Conservation (phyloP, 2,797 vertebrate genomes). For the Hypotaenidia philippensis region DNA sequence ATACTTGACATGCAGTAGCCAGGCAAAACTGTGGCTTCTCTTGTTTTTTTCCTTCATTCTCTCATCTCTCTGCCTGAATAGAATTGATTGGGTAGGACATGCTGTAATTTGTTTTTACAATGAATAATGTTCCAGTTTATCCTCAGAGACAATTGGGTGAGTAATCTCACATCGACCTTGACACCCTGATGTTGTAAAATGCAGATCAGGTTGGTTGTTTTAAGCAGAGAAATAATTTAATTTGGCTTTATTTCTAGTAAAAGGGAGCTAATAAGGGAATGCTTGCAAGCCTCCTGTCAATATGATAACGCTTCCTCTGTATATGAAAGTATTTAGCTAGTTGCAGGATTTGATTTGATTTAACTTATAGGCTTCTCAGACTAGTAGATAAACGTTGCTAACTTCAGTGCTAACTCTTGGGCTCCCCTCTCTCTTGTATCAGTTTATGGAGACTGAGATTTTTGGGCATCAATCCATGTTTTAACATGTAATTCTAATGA, state of each 20-base stretch:
- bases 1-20: not conserved
- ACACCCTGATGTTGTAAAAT: slow-evolving; percentile 42
- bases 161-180: slow-evolving; percentile 41
- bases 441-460: not conserved
- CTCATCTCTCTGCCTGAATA: slow-evolving; percentile 25
- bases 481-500: slow-evolving; percentile 62
- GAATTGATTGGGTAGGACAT: slow-evolving; percentile 42
- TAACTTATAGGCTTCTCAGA: not conserved
- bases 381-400: not conserved
- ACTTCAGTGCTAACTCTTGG: not conserved
- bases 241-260: slow-evolving; percentile 71
- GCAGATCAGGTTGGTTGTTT: slow-evolving; percentile 15
- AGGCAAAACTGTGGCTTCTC: not conserved
- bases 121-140: slow-evolving; percentile 58
- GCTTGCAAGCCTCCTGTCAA: slow-evolving; percentile 54
- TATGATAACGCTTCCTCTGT: not conserved
- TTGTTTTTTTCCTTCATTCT: not conserved
- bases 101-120: slow-evolving; percentile 61
- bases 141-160: slow-evolving; percentile 22
- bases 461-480: slow-evolving; percentile 41
- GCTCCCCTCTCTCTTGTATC: slow-evolving; percentile 29
- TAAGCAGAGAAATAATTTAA: slow-evolving; percentile 52
- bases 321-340: slow-evolving; percentile 10
- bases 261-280: slow-evolving; percentile 64
- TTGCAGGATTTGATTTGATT: slow-evolving; percentile 29